Evolutionary conservation across 1,140 invertebrate genomes (phyloP), one percentile per base, ranked within the genome.

Genomic region (Coptotermes formosanus): DNA sequence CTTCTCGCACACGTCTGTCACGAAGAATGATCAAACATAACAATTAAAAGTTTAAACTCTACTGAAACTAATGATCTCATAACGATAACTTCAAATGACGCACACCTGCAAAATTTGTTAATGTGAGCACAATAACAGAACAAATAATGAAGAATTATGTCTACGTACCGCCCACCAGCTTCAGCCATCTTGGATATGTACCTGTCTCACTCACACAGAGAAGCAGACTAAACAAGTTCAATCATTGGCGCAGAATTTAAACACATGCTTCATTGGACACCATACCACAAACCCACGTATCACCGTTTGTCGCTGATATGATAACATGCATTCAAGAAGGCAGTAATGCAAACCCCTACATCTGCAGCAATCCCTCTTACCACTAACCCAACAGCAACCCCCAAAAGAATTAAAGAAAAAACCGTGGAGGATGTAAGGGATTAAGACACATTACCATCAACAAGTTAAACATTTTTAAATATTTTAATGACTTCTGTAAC

Each of bases 401-500:
- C 64, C 11, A 2, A 4, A 30, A 1, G 52, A 16, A 59, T 59
- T 55, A 55, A 55, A 19, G 64, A 23, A 25, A 48, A 48, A 48
- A 48, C 2, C 9, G 9, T 12, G 48, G 52, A 55, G 19, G 52
- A 16, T 30, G 64, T 9, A 30, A n/a, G 30, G 25, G 32, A 43
- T 52, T 19, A 11, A 52, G 12, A 83, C 32, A 43, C n/a, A 25
- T 83, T 3, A 45, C 25, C 12, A 83, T 1, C 2, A 25, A 83
- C 64, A 75, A 75, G n/a, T n/a, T 75, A 75, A 75, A 75, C 30
- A 75, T 75, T 75, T 75, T 75, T 75, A 75, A 75, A 75, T 75
- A 75, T 30, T 75, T 75, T 75, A 75, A 75, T 75, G 82, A 83
- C 82, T 85, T 85, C 25, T 38, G 14, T 85, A 85, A 85, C 85